These are phyloP conservation scores for Drosophila rufa DNA, from an alignment of 1,140 invertebrate genomes.

Conservation along the genomic window DNA sequence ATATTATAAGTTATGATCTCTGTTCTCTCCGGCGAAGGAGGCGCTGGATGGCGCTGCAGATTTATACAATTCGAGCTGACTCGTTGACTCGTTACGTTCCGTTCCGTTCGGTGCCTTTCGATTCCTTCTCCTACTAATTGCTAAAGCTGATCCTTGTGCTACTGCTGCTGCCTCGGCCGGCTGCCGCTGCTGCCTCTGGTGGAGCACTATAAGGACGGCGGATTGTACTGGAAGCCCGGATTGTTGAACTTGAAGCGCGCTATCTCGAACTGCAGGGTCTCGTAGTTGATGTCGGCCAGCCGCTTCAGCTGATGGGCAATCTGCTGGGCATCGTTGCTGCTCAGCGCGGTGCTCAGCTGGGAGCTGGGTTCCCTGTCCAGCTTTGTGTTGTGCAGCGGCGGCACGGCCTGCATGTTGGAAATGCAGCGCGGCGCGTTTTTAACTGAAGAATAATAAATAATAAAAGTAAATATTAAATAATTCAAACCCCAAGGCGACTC, in stretches of 20 bases:
- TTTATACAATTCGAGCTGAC: constrained; percentile 43
- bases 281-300: constrained; percentile 79
- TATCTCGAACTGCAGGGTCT: constrained; percentile 82
- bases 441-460: constrained; percentile 44
- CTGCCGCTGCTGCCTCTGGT: constrained; percentile 8
- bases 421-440: constrained; percentile 77
- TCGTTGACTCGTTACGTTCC: constrained; percentile 8
- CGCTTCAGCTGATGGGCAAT: constrained; percentile 78
- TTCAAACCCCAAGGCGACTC: neutral
- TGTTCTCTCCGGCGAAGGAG: constrained; percentile 1
- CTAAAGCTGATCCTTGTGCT: constrained; percentile 25
- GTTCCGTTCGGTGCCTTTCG: neutral
- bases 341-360: constrained; percentile 42
- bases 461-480: neutral
- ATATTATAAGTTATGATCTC: constrained; percentile 63
- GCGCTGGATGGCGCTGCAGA: neutral
- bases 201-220: constrained; percentile 71
- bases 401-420: constrained; percentile 63
- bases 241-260: constrained; percentile 84
- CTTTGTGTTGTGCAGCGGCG: constrained; percentile 68
- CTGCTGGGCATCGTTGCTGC: constrained; percentile 68
- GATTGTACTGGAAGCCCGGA: constrained; percentile 80
- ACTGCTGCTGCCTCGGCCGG: constrained; percentile 19
- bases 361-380: constrained; percentile 51
- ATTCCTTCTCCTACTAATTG: constrained; percentile 9